Conservation (phyloP, 2,797 vertebrate species). For the Aphelocoma californica region DNA sequence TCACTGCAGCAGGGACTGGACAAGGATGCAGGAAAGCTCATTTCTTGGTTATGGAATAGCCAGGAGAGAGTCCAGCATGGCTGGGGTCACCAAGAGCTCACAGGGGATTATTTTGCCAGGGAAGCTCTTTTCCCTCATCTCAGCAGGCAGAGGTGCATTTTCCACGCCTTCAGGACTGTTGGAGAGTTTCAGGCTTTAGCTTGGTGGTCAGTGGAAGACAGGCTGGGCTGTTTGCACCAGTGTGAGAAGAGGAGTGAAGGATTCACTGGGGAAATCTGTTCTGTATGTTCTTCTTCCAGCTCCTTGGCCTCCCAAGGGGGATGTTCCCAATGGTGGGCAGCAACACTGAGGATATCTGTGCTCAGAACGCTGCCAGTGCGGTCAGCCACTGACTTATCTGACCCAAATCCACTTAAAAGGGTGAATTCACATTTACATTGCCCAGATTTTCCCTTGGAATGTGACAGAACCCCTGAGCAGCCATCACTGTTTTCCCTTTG, state of each 20-base stretch:
- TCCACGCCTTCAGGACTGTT: neutral
- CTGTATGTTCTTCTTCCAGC: accelerated
- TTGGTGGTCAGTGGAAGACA: neutral
- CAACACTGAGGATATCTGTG: neutral
- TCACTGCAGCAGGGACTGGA: neutral
- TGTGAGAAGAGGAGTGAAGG: neutral
- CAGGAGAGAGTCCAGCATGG: neutral
- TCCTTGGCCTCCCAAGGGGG: neutral
- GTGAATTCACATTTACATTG: neutral
- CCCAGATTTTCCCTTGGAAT: neutral
- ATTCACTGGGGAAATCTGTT: neutral
- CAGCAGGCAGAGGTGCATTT: neutral
- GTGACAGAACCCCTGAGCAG: neutral
- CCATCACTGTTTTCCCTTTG: neutral
- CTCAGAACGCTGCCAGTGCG: neutral
- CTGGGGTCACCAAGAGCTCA: neutral
- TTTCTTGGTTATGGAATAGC: neutral
- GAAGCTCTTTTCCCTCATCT: neutral
- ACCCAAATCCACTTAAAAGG: neutral
- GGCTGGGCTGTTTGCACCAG: neutral
- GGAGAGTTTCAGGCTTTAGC: neutral
- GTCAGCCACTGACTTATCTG: neutral
- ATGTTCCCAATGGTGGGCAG: neutral
- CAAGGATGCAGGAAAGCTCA: neutral
- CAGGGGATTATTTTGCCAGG: neutral